Evolutionary conservation across 2,797 vertebrate genomes (phyloP), one percentile per base, ranked within the genome.

Genomic region (Falco cherrug): DNA sequence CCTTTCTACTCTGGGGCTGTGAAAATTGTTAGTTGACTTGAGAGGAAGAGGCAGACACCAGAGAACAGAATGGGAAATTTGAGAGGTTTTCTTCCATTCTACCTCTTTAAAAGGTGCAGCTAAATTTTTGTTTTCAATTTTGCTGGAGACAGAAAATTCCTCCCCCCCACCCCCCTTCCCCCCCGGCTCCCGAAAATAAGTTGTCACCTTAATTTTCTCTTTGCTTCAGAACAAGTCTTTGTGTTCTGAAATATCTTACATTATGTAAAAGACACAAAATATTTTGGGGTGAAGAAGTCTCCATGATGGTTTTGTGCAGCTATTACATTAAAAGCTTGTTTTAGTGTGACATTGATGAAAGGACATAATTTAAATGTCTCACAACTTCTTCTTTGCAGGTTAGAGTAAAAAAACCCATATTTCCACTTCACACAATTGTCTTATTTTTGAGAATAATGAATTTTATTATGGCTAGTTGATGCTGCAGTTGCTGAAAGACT

Each of bases 341-440:
- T 75, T 85, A 84, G 45, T 61, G 29, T 89, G 94, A 85, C 21
- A 59, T 63, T 92, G 64, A 39, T 84, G 41, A 92, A 96, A 96
- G 21, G 57, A 43, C 7, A 2, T 95, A 95, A 95, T 96, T 95
- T 97, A 97, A 97, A 87, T 78, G 54, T 93, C 95, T 98, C 89
- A 90, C 95, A 96, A 97, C 95, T 97, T 98, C 97, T 98, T 97
- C 95, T 97, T 98, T 94, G 28, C 98, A 98, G 98, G 98, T 97
- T 98, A 98, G 90, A 96, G 85, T 98, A 84, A 95, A 97, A 89
- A 89, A 92, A 29, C 7, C 6, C 67, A 76, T 56, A 67, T 59
- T 9, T 81, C 39, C 45, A 85, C 39, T 31, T 88, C 71, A 91
- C 79, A 71, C 60, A 85, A 9, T 93, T 91, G 53, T 94, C 20